phyloP scores from a whole-genome alignment of 92 coral and sea anemone species.

The Porites rus region DNA sequence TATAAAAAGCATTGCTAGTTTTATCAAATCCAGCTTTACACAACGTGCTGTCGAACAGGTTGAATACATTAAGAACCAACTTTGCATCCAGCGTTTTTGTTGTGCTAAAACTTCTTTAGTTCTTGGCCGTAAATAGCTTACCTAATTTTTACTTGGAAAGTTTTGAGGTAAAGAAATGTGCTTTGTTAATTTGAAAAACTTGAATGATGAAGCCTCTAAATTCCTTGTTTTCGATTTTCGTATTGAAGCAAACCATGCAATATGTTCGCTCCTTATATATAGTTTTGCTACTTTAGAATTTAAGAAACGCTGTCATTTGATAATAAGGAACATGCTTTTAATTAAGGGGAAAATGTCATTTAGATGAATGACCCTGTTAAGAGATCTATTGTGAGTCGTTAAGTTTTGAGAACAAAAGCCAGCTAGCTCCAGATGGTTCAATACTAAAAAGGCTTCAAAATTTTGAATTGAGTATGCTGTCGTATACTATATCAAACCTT shows the following conservation, averaged over 20 bases:
- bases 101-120: background rate
- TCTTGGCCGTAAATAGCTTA: background rate
- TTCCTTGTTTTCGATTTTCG: background rate
- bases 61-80: no score
- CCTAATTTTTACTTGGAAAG: background rate
- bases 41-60: no score
- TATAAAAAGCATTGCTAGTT: no score
- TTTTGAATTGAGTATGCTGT: background rate
- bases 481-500: background rate
- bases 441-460: background rate
- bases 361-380: background rate
- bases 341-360: slow-evolving; percentile 23
- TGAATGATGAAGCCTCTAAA: background rate
- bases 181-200: background rate
- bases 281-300: background rate
- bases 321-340: slow-evolving; percentile 19
- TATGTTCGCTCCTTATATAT: slow-evolving; percentile 4
- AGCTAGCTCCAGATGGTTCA: background rate
- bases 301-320: background rate
- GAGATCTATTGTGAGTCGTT: slow-evolving; percentile 9
- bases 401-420: background rate
- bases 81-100: background rate
- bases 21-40: no score
- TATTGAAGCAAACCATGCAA: background rate
- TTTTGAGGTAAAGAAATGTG: background rate